Conservation (phyloP, 2,113 vertebrate species). For the Cyprinodon tularosa region DNA sequence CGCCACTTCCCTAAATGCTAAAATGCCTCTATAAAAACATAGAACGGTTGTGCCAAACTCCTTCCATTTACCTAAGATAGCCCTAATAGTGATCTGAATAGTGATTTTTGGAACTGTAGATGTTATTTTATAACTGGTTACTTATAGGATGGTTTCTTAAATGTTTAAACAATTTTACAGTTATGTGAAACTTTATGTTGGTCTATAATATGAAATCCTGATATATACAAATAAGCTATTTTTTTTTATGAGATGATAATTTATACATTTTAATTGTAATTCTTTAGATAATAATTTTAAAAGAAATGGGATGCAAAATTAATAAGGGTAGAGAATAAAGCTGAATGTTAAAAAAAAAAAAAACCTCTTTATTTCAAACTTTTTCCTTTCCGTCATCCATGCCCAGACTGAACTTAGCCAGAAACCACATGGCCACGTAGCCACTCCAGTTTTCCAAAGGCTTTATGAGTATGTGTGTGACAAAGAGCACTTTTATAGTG, state of each 20-base stretch:
- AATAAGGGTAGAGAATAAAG: background rate
- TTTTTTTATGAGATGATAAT: background rate
- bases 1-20: too few relatives aligned
- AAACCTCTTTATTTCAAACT: background rate
- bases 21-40: background rate
- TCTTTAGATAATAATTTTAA: background rate
- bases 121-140: background rate
- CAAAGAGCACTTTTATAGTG: slow-evolving; percentile 16
- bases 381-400: slow-evolving; percentile 32
- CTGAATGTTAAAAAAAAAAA: slow-evolving; percentile 19
- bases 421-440: slow-evolving; percentile 49
- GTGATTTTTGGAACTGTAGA: too few relatives aligned
- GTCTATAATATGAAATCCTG: background rate
- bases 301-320: background rate
- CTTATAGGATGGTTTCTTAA: background rate
- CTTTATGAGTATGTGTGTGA: background rate
- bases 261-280: background rate
- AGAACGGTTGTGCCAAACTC: background rate
- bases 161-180: background rate
- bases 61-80: background rate
- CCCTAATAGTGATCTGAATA: too few relatives aligned
- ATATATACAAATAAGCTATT: background rate
- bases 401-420: slow-evolving; percentile 40
- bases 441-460: slow-evolving; percentile 22
- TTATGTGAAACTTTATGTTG: background rate